Evolutionary conservation across 2,888 invertebrate species (phyloP).

Genomic region (Volucella bombylans): DNA sequence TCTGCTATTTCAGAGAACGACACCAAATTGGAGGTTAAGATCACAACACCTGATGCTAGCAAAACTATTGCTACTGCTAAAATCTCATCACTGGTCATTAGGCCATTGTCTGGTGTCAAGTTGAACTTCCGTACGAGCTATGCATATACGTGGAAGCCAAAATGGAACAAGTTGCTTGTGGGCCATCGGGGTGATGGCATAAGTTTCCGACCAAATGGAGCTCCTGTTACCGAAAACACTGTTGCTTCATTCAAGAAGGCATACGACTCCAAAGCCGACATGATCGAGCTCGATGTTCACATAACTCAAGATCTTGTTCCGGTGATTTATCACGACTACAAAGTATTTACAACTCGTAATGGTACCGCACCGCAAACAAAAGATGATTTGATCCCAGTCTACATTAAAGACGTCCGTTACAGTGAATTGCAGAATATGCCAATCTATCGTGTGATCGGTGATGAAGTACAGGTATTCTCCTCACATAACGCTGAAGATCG

Average conservation of each 20-base stretch:
- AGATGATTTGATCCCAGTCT: conserved; percentile 93
- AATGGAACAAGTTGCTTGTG: conserved; percentile 93
- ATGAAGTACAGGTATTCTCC: conserved; percentile 87
- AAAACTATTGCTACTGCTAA: conserved; percentile 88
- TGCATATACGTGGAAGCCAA: conserved; percentile 92
- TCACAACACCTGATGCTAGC: conserved; percentile 88
- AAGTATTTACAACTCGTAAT: conserved; percentile 89
- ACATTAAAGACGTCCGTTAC: conserved; percentile 95
- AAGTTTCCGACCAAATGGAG: conserved; percentile 89
- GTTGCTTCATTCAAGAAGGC: conserved; percentile 96
- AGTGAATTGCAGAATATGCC: conserved; percentile 94
- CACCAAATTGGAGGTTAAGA: conserved; percentile 88
- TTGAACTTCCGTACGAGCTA: conserved; percentile 92
- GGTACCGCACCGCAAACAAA: conserved; percentile 85
- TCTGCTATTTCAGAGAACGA: conserved; percentile 89
- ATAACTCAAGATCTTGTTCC: conserved; percentile 96
- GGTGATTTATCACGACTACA: conserved; percentile 98
- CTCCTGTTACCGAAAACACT: conserved; percentile 92
- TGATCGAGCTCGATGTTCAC: conserved; percentile 99
- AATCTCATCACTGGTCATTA: conserved; percentile 84
- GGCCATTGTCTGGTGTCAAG: conserved; percentile 79
- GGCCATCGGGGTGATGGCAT: conserved; percentile 97
- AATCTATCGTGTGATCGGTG: conserved; percentile 89
- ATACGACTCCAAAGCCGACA: conserved; percentile 95
- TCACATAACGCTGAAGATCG: conserved; percentile 89